Conservation (phyloP, 2,797 vertebrate species). For the Merluccius polli region DNA sequence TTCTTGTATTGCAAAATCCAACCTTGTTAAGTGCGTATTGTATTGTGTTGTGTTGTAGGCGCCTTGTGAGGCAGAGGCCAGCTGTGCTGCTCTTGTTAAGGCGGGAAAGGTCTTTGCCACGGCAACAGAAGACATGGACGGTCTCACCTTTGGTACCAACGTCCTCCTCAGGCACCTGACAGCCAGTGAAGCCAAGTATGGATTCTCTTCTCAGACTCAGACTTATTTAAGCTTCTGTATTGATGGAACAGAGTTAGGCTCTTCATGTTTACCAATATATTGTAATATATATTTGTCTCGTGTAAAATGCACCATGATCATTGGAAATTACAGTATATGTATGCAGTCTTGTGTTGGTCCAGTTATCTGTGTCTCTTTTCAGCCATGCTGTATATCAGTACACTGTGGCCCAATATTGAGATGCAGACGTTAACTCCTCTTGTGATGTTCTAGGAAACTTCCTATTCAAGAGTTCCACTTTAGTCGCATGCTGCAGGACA, state of each 20-base stretch:
- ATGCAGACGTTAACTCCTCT: neutral
- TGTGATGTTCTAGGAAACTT: constrained; percentile 76
- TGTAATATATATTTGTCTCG: neutral
- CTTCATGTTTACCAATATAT: neutral
- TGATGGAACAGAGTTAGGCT: neutral
- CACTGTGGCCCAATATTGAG: neutral
- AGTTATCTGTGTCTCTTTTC: neutral
- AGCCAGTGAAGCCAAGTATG: constrained; percentile 89
- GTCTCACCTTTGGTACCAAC: constrained; percentile 90
- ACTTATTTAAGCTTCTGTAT: neutral
- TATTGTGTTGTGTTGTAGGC: constrained; percentile 64
- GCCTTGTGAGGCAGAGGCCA: constrained; percentile 93
- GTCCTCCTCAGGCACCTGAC: constrained; percentile 91
- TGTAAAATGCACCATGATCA: neutral
- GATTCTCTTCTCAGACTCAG: neutral
- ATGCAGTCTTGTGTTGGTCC: neutral
- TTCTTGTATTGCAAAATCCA: no score
- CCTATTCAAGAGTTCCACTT: constrained; percentile 96
- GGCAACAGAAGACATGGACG: constrained; percentile 97
- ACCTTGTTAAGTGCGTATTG: no score
- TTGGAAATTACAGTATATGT: neutral
- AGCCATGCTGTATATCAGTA: neutral
- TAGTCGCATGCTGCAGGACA: constrained; percentile 82
- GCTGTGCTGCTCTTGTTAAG: constrained; percentile 91
- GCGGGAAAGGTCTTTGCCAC: constrained; percentile 90